These are phyloP conservation scores for Micrasema longulum DNA, from an alignment of 1,140 invertebrate genomes.

Conservation along the genomic window DNA sequence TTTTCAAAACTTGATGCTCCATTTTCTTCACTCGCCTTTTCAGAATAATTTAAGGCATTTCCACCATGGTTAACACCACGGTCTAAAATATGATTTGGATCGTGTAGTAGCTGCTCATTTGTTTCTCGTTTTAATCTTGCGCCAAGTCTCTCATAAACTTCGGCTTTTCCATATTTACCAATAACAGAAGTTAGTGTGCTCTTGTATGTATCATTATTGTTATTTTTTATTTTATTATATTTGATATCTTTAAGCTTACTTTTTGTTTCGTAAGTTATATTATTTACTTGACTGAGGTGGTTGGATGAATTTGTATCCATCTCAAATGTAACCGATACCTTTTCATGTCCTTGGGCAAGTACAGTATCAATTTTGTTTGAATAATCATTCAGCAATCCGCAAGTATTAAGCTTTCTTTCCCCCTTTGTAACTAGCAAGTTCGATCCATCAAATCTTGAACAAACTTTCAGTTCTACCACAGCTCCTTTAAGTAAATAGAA, in stretches of 20 bases:
- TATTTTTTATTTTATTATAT: constrained; percentile 1
- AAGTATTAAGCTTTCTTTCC: constrained; percentile 79
- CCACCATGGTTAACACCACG: constrained; percentile 80
- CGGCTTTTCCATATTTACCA: background rate
- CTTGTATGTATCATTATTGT: background rate
- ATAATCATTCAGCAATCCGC: constrained; percentile 79
- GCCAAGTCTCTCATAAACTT: constrained; percentile 5
- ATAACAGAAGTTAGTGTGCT: background rate
- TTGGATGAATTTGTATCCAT: constrained; percentile 63
- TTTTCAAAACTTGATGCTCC: constrained; percentile 83
- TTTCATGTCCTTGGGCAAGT: constrained; percentile 71
- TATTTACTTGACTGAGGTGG: background rate
- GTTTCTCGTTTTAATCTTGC: constrained; percentile 9
- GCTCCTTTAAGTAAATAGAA: constrained; percentile 86
- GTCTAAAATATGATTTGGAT: constrained; percentile 75
- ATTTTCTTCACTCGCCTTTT: constrained; percentile 68
- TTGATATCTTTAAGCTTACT: background rate
- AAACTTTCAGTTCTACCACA: constrained; percentile 80
- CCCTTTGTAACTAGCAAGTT: constrained; percentile 84
- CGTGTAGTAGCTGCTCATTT: constrained; percentile 57
- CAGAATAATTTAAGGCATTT: constrained; percentile 72
- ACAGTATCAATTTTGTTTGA: constrained; percentile 71
- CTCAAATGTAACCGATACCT: constrained; percentile 78
- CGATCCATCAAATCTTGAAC: constrained; percentile 82
- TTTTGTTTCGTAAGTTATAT: background rate